These are phyloP conservation scores for Parthenolecanium corni DNA, from an alignment of 2,888 invertebrate genomes.

Conservation along the genomic window DNA sequence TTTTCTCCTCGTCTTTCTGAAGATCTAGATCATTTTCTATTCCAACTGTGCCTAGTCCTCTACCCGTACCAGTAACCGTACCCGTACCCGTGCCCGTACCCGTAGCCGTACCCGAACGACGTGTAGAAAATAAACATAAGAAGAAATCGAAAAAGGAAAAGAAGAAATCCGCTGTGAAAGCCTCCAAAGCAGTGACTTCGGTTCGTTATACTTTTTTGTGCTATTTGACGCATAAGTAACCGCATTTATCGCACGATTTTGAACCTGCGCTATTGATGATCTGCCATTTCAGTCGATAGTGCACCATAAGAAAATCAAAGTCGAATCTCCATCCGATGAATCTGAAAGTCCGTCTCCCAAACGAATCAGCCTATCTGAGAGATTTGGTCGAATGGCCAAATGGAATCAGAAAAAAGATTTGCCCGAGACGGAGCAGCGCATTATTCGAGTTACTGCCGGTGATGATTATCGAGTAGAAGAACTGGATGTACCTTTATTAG, in stretches of 20 bases:
- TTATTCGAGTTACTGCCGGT: slow-evolving; percentile 62
- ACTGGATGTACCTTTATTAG: slow-evolving; percentile 18
- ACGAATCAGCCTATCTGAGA: slow-evolving; percentile 67
- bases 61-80: no score
- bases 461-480: slow-evolving; percentile 38
- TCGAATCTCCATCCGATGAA: slow-evolving; percentile 35
- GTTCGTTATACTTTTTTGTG: neutral
- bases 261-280: neutral
- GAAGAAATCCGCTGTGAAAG: slow-evolving; percentile 23
- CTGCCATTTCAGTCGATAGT: slow-evolving; percentile 24
- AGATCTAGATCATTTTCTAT: slow-evolving; percentile 50
- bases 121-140: slow-evolving; percentile 28
- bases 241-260: neutral
- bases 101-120: slow-evolving; percentile 24
- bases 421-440: slow-evolving; percentile 64
- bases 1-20: slow-evolving; percentile 20
- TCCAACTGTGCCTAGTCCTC: slow-evolving; percentile 40
- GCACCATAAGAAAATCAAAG: slow-evolving; percentile 33
- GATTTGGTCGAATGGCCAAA: slow-evolving; percentile 82
- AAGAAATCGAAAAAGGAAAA: slow-evolving; percentile 30
- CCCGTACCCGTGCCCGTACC: no score
- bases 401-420: slow-evolving; percentile 79
- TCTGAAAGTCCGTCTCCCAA: slow-evolving; percentile 35
- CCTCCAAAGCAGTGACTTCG: slow-evolving; percentile 14
- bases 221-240: neutral